These are phyloP conservation scores for Merodon equestris DNA, from an alignment of 2,888 invertebrate genomes.

Conservation along the genomic window DNA sequence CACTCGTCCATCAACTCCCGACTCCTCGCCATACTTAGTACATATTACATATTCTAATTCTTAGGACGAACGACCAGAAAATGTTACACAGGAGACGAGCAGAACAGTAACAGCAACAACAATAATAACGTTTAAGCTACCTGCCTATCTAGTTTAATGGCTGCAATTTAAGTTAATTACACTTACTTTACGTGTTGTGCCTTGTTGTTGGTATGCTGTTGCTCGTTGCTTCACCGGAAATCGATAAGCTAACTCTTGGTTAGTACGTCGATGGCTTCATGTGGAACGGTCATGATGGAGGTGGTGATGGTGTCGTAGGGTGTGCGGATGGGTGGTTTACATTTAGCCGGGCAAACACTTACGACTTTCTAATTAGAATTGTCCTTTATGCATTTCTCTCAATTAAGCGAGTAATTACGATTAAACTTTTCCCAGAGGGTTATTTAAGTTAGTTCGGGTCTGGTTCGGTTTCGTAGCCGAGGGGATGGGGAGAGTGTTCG, in stretches of 20 bases:
- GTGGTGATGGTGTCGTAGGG: not conserved
- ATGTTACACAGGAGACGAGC: slow-evolving; percentile 27
- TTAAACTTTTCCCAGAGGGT: slow-evolving; percentile 16
- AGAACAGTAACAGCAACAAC: slow-evolving; percentile 61
- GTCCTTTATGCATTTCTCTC: slow-evolving; percentile 45
- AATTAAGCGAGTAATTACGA: slow-evolving; percentile 46
- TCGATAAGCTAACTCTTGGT: slow-evolving; percentile 1
- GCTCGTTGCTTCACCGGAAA: slow-evolving; percentile 7
- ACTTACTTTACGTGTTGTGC: slow-evolving; percentile 55
- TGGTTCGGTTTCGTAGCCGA: no score
- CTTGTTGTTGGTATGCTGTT: slow-evolving; percentile 1
- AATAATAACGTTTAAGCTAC: slow-evolving; percentile 77
- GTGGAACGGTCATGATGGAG: not conserved
- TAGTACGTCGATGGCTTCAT: not conserved
- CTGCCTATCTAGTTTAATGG: slow-evolving; percentile 78
- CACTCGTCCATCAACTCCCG: not conserved
- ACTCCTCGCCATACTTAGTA: not conserved
- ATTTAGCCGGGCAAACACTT: slow-evolving; percentile 30
- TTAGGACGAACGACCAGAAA: slow-evolving; percentile 20
- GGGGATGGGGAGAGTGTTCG: no score
- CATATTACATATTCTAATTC: slow-evolving; percentile 47
- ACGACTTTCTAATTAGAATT: slow-evolving; percentile 47
- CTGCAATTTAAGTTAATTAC: slow-evolving; percentile 78
- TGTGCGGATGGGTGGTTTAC: not conserved
- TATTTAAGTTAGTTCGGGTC: slow-evolving; percentile 8